A percentile compares a stretch with the other conserved stretches of the same genome.
Evolutionary conservation across 2,797 vertebrate species (phyloP).

Genomic region (Liparis tanakae): DNA sequence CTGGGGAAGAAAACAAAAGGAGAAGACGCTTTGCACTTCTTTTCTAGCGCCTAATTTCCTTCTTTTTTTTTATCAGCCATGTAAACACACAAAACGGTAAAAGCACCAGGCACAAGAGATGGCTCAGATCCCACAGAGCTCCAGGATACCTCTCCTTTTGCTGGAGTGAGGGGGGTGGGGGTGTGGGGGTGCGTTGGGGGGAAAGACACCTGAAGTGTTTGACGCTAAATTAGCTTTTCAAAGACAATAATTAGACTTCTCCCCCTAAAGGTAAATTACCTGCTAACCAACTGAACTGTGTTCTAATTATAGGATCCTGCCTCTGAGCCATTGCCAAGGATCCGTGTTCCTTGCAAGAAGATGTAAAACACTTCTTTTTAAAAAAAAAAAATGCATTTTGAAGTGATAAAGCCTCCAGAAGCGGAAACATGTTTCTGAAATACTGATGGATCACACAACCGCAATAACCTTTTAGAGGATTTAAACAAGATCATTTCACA

Average conservation of each 20-base stretch:
- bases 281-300: slow-evolving; percentile 87
- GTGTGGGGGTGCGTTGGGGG: slow-evolving; percentile 57
- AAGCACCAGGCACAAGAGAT: slow-evolving; percentile 50
- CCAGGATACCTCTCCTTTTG: slow-evolving; percentile 79
- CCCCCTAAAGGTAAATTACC: slow-evolving; percentile 88
- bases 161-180: slow-evolving; percentile 77
- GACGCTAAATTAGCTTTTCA: slow-evolving; percentile 88
- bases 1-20: slow-evolving; percentile 65
- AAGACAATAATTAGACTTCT: slow-evolving; percentile 89
- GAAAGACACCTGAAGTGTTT: slow-evolving; percentile 87
- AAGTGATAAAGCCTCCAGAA: slow-evolving; percentile 67
- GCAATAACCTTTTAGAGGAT: slow-evolving; percentile 74
- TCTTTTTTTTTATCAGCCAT: slow-evolving; percentile 47
- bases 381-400: slow-evolving; percentile 64
- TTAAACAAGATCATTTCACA: slow-evolving; percentile 70
- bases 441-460: slow-evolving; percentile 59
- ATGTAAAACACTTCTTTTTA: slow-evolving; percentile 78
- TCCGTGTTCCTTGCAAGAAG: slow-evolving; percentile 71
- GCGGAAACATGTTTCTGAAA: slow-evolving; percentile 57
- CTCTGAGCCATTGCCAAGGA: slow-evolving; percentile 78
- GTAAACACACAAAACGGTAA: slow-evolving; percentile 72
- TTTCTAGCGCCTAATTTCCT: slow-evolving; percentile 47
- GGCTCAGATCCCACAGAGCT: slow-evolving; percentile 65
- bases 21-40: slow-evolving; percentile 15
- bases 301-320: slow-evolving; percentile 87